Evolutionary conservation across 2,797 vertebrate species (phyloP), one percentile per base, ranked within the genome.

Genomic region (Nyctibius grandis): DNA sequence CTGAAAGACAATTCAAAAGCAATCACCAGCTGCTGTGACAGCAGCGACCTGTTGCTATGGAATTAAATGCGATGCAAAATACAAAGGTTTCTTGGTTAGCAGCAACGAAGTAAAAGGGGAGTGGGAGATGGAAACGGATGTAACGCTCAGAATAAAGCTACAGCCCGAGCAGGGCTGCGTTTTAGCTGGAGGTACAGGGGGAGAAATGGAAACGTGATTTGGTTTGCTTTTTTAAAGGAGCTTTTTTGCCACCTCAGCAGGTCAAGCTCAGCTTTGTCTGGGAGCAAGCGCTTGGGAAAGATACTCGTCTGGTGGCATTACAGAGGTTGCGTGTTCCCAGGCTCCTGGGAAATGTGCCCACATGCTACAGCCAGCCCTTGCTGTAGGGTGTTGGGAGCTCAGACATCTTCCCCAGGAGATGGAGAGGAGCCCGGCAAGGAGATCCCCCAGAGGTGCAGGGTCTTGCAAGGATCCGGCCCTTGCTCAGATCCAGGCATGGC

Each of bases 11-110:
- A 96, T 96, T 96, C 95, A 95, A 78, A 96, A 89, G 91, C 94
- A 81, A 87, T 95, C 92, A 76, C 84, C 94, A 95, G 92, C 63
- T 90, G 80, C 95, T 94, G 91, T 60, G 72, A 88, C 90, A 97
- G 96, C 80, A 90, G 89, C 50, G 23, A 94, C 94, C 93, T 96
- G 97, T 97, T 97, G 97, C 97, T 97, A 97, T 92, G 96, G 92
- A 89, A 96, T 97, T 95, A 95, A 81, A 91, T 45, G 73, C 1
- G 14, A 90, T 80, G 89, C 88, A 59, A 88, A 91, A 83, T 63
- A 95, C 92, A 96, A 97, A 96, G 93, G 90, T 92, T 89, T 88
- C 88, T 94, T 93, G 59, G 93, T 94, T 85, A 82, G 83, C 80
- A 69, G 84, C 85, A 81, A 63, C 59, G 76, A 78, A 95, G 76